Base-by-base conservation (phyloP, 2,113 vertebrate genomes). In the Phalacrocorax carbo region DNA sequence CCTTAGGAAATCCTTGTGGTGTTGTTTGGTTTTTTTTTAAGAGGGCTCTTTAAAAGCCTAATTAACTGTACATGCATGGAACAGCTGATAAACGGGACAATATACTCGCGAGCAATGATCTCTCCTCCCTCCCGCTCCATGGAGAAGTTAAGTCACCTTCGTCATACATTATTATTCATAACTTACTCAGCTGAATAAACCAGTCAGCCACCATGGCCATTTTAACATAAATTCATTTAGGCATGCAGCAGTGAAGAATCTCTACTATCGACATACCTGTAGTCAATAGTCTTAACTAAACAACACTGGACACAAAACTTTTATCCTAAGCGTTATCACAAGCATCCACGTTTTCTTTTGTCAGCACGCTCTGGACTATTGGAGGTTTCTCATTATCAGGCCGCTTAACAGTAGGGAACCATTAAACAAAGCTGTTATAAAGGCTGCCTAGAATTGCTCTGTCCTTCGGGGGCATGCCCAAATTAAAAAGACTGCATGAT, bases 71-170 rank as follows among this genome's bases (percentile, higher is more conserved):
- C 58, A 68, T 1, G 51, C 55, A 86, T 14, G 64, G 73, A 92
- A 89, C 78, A 95, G 94, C 93, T 95, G 96, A 97, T 94, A 94
- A 96, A 96, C 51, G 64, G 93, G 81, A 93, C 78, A 93, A 65
- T 38, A 29, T 13, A 40, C 73, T 91, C 8, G 4, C 76, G 70
- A 95, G 75, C 87, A 80, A 60, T 6, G 77, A 71, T 65, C 30
- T 38, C 65, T 86, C 83, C 91, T 91, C 61, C 73, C 73, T 82
- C 51, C 48, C 52, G 38, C 44, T 73, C 60, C 66, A 55, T 8
- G 27, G 76, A 92, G 96, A 94, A 96, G 80, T 77, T 77, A 91
- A 96, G 87, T 87, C 93, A 91, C 88, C 83, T 91, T 83, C 21
- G 1, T 70, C 55, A 82, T 8, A 36, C 27, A 85, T 95, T 91